These are phyloP conservation scores for Apamea epomidion DNA, from an alignment of 2,888 invertebrate genomes.

Conservation along the genomic window DNA sequence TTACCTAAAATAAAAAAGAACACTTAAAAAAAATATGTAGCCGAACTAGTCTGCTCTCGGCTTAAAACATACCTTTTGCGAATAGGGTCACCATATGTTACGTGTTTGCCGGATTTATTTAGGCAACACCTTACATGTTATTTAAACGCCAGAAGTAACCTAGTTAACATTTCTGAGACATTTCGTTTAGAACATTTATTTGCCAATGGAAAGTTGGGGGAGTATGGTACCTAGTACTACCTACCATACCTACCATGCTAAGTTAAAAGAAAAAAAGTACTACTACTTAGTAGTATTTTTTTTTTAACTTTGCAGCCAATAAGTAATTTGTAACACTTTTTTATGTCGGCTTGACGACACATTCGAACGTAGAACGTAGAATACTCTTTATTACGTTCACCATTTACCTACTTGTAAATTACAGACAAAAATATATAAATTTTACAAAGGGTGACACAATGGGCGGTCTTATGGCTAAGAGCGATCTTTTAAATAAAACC, in stretches of 20 bases:
- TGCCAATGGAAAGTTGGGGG: not conserved
- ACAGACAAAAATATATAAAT: too few relatives aligned
- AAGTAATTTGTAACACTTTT: not conserved
- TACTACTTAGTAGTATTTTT: not conserved
- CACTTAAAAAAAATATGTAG: too few relatives aligned
- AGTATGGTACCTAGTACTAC: too few relatives aligned
- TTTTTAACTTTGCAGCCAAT: not conserved
- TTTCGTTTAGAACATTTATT: constrained; percentile 24
- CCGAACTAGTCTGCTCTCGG: constrained; percentile 13
- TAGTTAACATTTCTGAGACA: constrained; percentile 5
- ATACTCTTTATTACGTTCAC: too few relatives aligned
- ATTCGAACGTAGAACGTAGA: too few relatives aligned
- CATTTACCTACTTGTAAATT: too few relatives aligned
- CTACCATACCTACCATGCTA: too few relatives aligned
- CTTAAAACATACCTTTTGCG: constrained; percentile 38
- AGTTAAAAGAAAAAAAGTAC: too few relatives aligned
- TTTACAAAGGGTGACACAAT: too few relatives aligned
- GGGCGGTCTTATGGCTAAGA: too few relatives aligned
- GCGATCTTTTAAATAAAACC: too few relatives aligned
- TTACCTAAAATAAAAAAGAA: too few relatives aligned
- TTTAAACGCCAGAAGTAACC: constrained; percentile 26
- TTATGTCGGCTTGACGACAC: not conserved
- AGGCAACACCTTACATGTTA: constrained; percentile 21
- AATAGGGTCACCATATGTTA: constrained; percentile 66
- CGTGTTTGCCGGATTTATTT: constrained; percentile 47